A percentile compares a stretch with the other conserved stretches of the same genome.
Evolutionary conservation across 2,797 vertebrate genomes (phyloP).

Genomic region (Avahi laniger): DNA sequence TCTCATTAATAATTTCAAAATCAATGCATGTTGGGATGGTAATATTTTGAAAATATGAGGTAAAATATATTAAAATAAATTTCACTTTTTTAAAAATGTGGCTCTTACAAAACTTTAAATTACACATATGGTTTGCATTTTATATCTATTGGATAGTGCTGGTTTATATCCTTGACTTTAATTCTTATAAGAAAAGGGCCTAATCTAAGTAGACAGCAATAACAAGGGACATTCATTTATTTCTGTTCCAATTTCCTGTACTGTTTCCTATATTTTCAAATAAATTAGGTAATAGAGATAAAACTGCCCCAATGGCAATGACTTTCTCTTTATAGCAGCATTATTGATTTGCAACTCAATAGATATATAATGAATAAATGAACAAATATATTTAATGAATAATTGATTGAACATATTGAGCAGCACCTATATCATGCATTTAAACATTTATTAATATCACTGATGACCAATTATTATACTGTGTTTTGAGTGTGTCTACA

Average conservation of each 20-base stretch:
- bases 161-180: not conserved
- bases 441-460: not conserved
- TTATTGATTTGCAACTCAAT: not conserved
- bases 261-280: not conserved
- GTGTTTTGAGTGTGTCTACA: not conserved
- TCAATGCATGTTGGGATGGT: not conserved
- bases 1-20: not conserved
- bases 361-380: not conserved
- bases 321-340: not conserved
- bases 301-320: not conserved
- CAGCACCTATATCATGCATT: not conserved
- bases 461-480: not conserved
- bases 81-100: not conserved
- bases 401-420: not conserved
- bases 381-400: not conserved
- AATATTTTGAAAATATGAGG: not conserved
- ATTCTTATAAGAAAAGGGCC: not conserved
- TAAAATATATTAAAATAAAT: not conserved
- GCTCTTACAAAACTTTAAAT: not conserved
- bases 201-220: not conserved
- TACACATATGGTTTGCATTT: not conserved
- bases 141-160: not conserved
- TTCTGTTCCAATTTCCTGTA: not conserved
- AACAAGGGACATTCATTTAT: not conserved
- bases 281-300: not conserved